A percentile compares a stretch with the other conserved stretches of the same genome.
phyloP scores from a whole-genome alignment of 2,888 invertebrate genomes.

The Teleiodes luculella region DNA sequence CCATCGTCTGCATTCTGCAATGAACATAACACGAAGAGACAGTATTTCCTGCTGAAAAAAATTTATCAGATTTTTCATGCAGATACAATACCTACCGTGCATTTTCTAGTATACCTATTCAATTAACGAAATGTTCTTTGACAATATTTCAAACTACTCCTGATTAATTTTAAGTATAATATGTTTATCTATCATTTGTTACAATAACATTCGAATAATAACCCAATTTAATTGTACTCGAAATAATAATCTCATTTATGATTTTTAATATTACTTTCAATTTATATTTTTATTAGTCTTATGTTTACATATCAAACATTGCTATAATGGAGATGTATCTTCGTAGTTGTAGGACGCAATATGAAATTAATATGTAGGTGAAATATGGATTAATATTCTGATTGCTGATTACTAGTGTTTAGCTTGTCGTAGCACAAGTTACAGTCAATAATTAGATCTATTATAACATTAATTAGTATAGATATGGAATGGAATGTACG shows the following conservation, averaged over 20 bases:
- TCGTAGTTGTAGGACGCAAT: conserved; percentile 8
- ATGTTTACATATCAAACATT: conserved; percentile 3
- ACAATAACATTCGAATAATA: conserved; percentile 6
- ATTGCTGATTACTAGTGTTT: conserved; percentile 5
- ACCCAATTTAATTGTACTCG: background rate
- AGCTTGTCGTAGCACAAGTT: conserved; percentile 7
- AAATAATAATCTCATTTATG: background rate
- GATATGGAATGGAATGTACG: background rate
- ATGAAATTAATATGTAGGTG: background rate
- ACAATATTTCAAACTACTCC: background rate
- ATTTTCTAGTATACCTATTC: too few relatives aligned
- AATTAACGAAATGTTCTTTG: background rate
- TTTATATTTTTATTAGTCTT: conserved; percentile 1
- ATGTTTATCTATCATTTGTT: background rate
- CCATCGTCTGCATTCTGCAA: too few relatives aligned
- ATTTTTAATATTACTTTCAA: background rate
- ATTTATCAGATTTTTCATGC: too few relatives aligned
- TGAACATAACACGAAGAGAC: too few relatives aligned
- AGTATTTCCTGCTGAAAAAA: too few relatives aligned
- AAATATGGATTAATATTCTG: background rate
- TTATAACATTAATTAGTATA: background rate
- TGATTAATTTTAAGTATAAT: background rate
- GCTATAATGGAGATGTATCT: background rate
- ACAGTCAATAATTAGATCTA: background rate
- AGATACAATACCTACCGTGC: too few relatives aligned